Evolutionary conservation across 2,113 vertebrate species (phyloP), one percentile per base, ranked within the genome.

Genomic region (Nematolebias whitei): DNA sequence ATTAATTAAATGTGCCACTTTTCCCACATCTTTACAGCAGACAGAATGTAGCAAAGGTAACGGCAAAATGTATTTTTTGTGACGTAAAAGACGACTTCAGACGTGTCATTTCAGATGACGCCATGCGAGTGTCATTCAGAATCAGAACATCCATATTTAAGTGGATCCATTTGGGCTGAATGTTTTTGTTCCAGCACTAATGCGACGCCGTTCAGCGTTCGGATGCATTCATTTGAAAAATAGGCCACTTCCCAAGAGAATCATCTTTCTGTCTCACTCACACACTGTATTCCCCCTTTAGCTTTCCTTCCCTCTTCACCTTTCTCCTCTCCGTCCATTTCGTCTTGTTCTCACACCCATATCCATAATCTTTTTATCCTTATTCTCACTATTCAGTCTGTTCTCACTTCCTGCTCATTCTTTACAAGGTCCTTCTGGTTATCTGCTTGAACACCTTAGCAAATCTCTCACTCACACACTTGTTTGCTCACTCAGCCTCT

Each of bases 141-240:
- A 35, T 71, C 24, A 50, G 44, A 65, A 12, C 52, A 45, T 49
- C 2, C 32, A 41, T 23, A 72, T 45, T 74, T 20, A 41, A 15
- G 10, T n/a, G 38, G 44, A 58, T 50, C 50, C 51, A 26, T 66
- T 64, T 56, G 20, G 24, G 47, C 48, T 41, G 41, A 71, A 53
- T 2, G 1, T 39, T n/a, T 70, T 62, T 81, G 41, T 41, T 76
- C 59, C 47, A 47, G 66, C 53, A 22, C 61, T 49, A 66, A 72
- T 54, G 78, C 71, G 45, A 70, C n/a, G 56, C 70, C 45, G 56
- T 52, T 62, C 57, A 24, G 50, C 40, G 59, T 82, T 82, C 7
- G 3, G 52, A 68, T 76, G 72, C 83, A 74, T 84, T 85, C 56
- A 76, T 83, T 79, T 67, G 63, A 76, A 87, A 88, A 87, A 85